phyloP scores from a whole-genome alignment of 2,113 vertebrate species.

The Xiphophorus couchianus region DNA sequence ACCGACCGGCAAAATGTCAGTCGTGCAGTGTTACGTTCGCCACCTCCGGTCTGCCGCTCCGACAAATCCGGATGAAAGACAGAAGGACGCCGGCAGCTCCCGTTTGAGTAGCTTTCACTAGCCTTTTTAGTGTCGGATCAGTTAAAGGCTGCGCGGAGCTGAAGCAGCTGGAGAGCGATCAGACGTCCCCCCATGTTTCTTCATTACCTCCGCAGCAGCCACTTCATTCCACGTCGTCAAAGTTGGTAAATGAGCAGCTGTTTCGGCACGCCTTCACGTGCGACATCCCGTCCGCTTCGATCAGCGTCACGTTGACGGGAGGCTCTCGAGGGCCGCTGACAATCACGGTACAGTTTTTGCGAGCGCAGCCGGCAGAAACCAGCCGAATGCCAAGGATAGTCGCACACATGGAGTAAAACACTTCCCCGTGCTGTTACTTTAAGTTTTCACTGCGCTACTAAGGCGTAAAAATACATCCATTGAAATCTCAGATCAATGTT shows the following conservation, averaged over 20 bases:
- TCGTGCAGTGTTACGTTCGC: neutral
- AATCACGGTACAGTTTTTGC: constrained; percentile 40
- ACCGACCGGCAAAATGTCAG: constrained; percentile 3
- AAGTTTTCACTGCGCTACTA: neutral
- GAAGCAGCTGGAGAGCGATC: constrained; percentile 47
- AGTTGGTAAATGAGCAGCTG: constrained; percentile 72
- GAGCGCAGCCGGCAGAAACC: constrained; percentile 10
- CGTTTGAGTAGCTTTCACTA: constrained; percentile 35
- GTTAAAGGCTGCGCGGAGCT: constrained; percentile 22
- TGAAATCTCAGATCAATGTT: neutral
- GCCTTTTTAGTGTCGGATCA: constrained; percentile 54
- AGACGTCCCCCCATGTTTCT: constrained; percentile 61
- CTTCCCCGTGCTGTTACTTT: neutral
- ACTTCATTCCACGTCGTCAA: constrained; percentile 54
- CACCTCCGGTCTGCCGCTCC: constrained; percentile 11
- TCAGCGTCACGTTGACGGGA: constrained; percentile 53
- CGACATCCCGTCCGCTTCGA: constrained; percentile 59
- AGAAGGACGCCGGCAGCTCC: constrained; percentile 17
- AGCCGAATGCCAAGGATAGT: neutral
- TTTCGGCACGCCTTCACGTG: constrained; percentile 44
- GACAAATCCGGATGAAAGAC: constrained; percentile 27
- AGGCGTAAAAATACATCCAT: neutral
- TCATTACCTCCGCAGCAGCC: constrained; percentile 58
- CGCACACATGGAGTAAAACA: neutral
- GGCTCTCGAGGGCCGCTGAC: constrained; percentile 48